Base-by-base conservation (phyloP, 2,113 vertebrate genomes). In the Etheostoma spectabile region DNA sequence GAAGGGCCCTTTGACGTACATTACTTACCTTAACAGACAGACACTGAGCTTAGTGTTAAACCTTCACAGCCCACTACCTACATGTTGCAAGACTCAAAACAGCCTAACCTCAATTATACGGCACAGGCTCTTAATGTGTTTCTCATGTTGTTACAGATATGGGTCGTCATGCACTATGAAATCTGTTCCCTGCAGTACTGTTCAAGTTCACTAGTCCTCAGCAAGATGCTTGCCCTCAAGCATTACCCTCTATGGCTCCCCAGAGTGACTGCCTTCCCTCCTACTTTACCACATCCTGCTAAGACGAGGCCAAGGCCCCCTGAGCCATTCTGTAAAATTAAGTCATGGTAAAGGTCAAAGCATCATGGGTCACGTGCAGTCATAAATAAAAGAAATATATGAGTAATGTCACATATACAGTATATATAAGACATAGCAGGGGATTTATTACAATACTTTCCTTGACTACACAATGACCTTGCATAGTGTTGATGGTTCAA, bases 221-320 rank as follows among this genome's bases (percentile, higher is more conserved):
- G 74, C 46, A 59, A 72, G 74, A 77, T 57, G 11, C 74, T 59
- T 19, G 33, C 16, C 71, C 74, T 49, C 16, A 49, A 70, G 87
- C 63, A 71, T 74, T 60, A 69, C 60, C 77, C 66, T 74, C 62
- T 55, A 68, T 48, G 67, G 62, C 56, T 79, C 78, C 74, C 76
- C 22, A 6, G 45, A 52, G 74, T 60, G 81, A 81, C 70, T 82
- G 67, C 53, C 3, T 78, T 81, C 60, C 60, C 70, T 74, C 82
- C 73, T 78, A n/a, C 79, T 63, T 74, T 19, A 70, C 81, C 73
- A 77, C 75, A 61, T 64, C 30, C 75, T 70, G 77, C 84, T 53
- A 64, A 78, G 76, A 67, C 22, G 7, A 71, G 75, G 57, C 59
- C 46, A 24, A 52, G 48, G 22, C 61, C 35, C 78, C 35, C 21